Conservation (phyloP, 2,797 vertebrate genomes). For the Corythornis leucogaster region DNA sequence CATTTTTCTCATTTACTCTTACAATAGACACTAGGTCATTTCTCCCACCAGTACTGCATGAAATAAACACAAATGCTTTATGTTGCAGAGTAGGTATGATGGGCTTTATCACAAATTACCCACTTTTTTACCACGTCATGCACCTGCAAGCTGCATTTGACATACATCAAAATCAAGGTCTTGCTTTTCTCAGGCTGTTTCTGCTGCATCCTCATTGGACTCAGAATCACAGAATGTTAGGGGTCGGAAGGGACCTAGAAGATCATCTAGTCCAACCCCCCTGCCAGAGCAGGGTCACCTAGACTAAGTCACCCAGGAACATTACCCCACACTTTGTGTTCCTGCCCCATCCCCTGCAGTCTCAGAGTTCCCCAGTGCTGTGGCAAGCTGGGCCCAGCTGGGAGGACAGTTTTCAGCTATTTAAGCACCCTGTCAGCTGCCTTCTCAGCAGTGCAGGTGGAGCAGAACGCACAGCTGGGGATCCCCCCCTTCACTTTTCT, state of each 20-base stretch:
- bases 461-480: neutral
- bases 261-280: no score
- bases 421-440: neutral
- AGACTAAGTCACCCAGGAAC: no score
- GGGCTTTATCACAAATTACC: neutral
- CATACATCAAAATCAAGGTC: neutral
- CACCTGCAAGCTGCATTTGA: neutral
- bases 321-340: fast-evolving
- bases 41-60: neutral
- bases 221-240: no score
- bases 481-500: neutral
- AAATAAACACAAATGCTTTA: neutral
- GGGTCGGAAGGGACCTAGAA: no score
- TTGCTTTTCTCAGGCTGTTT: neutral
- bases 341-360: neutral
- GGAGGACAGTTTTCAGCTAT: neutral
- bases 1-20: neutral
- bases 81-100: neutral
- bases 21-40: neutral
- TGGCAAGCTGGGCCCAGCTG: neutral
- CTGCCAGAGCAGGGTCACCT: no score
- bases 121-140: neutral
- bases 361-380: neutral
- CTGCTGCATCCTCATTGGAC: neutral
- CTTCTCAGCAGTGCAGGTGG: neutral